These are phyloP conservation scores for Drosophila pseudotakahashii DNA, from an alignment of 2,888 invertebrate species.

Conservation along the genomic window DNA sequence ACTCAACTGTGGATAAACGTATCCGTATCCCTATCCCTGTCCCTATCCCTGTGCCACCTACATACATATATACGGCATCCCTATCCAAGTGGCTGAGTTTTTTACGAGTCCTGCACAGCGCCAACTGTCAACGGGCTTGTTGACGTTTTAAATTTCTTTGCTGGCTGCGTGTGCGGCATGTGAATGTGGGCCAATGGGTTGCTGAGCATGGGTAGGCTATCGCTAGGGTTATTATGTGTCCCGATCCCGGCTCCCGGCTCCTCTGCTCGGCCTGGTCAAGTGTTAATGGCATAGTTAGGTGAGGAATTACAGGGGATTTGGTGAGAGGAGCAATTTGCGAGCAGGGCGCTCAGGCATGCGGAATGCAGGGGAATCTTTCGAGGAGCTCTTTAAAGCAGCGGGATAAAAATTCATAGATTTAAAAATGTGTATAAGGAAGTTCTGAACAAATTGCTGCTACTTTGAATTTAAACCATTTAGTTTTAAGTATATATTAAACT, in stretches of 20 bases:
- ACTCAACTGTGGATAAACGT: slow-evolving; percentile 6
- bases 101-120: slow-evolving; percentile 66
- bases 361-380: slow-evolving; percentile 2
- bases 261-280: slow-evolving; percentile 45
- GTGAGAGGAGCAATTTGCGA: slow-evolving; percentile 13
- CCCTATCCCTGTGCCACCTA: not conserved
- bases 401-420: not conserved
- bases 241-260: slow-evolving; percentile 7
- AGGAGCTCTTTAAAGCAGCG: not conserved
- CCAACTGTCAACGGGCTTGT: slow-evolving; percentile 68
- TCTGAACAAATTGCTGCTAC: too few relatives aligned
- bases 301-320: slow-evolving; percentile 30
- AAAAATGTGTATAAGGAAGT: not conserved
- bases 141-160: slow-evolving; percentile 55
- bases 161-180: slow-evolving; percentile 32
- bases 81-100: slow-evolving; percentile 31
- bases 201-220: slow-evolving; percentile 8
- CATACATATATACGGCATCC: slow-evolving; percentile 1
- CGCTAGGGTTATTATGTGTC: slow-evolving; percentile 25
- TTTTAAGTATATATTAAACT: too few relatives aligned
- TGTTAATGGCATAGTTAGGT: slow-evolving; percentile 42
- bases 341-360: not conserved
- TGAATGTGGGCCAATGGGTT: slow-evolving; percentile 13
- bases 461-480: too few relatives aligned
- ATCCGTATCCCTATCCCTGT: not conserved